These are phyloP conservation scores for Electrophaes corylata DNA, from an alignment of 2,888 invertebrate species.

Conservation along the genomic window DNA sequence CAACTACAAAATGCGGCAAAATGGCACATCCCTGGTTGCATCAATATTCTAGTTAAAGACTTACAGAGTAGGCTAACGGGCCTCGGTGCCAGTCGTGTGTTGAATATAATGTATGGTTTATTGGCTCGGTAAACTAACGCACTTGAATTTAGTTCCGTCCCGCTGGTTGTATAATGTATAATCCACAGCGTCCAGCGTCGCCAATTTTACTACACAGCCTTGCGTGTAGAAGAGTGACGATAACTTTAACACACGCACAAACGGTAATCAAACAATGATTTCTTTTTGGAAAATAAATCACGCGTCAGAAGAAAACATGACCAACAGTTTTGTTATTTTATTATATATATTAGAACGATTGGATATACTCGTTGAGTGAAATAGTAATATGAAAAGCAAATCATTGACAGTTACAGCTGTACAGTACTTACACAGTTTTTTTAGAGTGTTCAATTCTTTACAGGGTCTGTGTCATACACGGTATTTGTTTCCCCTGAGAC, in stretches of 20 bases:
- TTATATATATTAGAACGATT: no score
- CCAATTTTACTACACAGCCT: background rate
- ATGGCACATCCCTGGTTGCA: conserved; percentile 45
- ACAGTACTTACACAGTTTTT: no score
- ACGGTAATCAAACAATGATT: conserved; percentile 7
- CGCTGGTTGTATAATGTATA: conserved; percentile 27
- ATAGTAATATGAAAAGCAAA: no score
- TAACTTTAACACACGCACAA: background rate
- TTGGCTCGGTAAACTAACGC: conserved; percentile 33
- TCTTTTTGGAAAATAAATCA: conserved; percentile 2
- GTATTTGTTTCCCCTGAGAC: no score
- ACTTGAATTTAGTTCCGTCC: conserved; percentile 39
- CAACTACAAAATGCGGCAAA: background rate
- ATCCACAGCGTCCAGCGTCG: conserved; percentile 15
- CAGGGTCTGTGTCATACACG: no score
- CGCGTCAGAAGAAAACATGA: background rate
- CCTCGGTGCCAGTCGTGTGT: conserved; percentile 50
- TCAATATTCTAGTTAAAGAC: conserved; percentile 62
- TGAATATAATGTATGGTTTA: conserved; percentile 63
- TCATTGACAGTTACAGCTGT: no score
- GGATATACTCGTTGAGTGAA: no score
- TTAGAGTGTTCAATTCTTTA: no score
- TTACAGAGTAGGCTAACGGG: conserved; percentile 65
- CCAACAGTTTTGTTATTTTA: no score
- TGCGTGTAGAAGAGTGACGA: background rate